A percentile compares a stretch with the other conserved stretches of the same genome.
Evolutionary conservation across 2,113 vertebrate species (phyloP).

Genomic region (Oryzias curvinotus): DNA sequence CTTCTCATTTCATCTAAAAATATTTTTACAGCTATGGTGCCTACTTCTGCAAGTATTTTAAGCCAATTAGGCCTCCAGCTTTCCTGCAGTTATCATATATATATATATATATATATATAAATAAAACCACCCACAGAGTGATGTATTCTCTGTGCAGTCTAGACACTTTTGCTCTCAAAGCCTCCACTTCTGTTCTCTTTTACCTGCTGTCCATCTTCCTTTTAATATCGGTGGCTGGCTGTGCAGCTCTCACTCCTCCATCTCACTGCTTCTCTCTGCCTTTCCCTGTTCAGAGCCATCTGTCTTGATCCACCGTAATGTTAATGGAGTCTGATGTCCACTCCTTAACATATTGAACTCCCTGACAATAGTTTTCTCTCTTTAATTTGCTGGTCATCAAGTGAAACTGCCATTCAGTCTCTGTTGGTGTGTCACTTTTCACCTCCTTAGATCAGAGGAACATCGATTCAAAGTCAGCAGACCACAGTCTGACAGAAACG

Average conservation of each 20-base stretch:
- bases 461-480: neutral
- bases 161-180: slow-evolving; percentile 29
- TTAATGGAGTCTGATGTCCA: slow-evolving; percentile 48
- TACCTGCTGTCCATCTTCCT: slow-evolving; percentile 9
- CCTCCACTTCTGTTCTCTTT: slow-evolving; percentile 1
- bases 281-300: slow-evolving; percentile 21
- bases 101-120: slow-evolving; percentile 53
- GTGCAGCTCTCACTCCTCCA: slow-evolving; percentile 8
- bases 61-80: slow-evolving; percentile 58
- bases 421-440: slow-evolving; percentile 4
- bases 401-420: slow-evolving; percentile 12
- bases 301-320: slow-evolving; percentile 44
- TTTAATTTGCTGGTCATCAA: slow-evolving; percentile 33
- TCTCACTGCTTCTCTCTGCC: neutral
- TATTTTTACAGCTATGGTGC: slow-evolving; percentile 26
- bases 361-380: slow-evolving; percentile 28
- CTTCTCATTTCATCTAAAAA: slow-evolving; percentile 26
- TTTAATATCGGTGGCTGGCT: slow-evolving; percentile 11
- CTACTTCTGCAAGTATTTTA: slow-evolving; percentile 37
- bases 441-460: neutral
- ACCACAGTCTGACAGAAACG: neutral
- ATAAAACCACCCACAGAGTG: slow-evolving; percentile 31
- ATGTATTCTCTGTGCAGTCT: slow-evolving; percentile 26
- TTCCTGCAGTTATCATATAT: slow-evolving; percentile 52
- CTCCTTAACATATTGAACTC: slow-evolving; percentile 48